Evolutionary conservation across 2,888 invertebrate species (phyloP).

Genomic region (Platypus cylindrus): DNA sequence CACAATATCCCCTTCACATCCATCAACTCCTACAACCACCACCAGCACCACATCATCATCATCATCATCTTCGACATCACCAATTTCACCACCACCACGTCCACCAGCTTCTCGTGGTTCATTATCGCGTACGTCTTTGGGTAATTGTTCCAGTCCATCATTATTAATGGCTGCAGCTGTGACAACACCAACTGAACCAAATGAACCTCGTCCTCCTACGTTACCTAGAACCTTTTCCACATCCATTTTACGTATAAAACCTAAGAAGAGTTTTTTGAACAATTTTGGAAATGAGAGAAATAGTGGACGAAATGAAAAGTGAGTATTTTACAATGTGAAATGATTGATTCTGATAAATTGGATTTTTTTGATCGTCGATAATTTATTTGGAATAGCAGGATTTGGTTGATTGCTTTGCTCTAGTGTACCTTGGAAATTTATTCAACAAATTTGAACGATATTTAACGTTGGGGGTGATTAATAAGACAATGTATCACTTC

Average conservation of each 20-base stretch:
- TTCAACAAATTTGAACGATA: no score
- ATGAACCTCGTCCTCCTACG: constrained; percentile 31
- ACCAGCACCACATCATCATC: no score
- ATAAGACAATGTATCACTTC: no score
- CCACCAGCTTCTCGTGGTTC: constrained; percentile 30
- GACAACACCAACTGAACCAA: constrained; percentile 28
- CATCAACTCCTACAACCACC: no score
- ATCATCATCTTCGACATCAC: constrained; percentile 24
- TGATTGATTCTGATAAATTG: no score
- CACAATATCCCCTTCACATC: constrained; percentile 7
- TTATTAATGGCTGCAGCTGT: constrained; percentile 40
- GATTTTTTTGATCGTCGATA: no score
- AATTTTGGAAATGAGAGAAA: constrained; percentile 64
- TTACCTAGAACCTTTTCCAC: constrained; percentile 45
- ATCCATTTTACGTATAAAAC: constrained; percentile 62
- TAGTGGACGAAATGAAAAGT: constrained; percentile 43
- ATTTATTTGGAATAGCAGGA: no score
- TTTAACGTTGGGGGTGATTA: no score
- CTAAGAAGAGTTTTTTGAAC: constrained; percentile 70
- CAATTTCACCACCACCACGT: constrained; percentile 24
- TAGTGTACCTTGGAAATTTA: no score
- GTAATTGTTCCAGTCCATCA: constrained; percentile 44
- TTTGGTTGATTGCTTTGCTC: no score
- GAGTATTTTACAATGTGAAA: constrained; percentile 10
- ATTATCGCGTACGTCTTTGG: constrained; percentile 30